phyloP scores from a whole-genome alignment of 1,140 invertebrate species.

The Globodera ellingtonae region DNA sequence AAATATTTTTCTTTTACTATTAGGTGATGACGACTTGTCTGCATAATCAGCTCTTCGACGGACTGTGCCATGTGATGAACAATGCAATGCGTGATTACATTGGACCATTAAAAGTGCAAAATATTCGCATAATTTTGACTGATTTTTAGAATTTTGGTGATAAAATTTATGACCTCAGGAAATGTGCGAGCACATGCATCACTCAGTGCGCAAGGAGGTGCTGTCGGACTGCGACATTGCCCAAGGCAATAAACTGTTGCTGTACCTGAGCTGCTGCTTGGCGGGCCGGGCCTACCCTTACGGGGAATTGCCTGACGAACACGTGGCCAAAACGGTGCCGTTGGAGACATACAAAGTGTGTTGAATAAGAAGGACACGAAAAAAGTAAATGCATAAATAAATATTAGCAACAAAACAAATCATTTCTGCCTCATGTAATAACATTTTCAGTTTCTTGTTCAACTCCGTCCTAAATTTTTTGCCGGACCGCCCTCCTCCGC shows the following conservation, averaged over 20 bases:
- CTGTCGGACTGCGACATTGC: slow-evolving; percentile 64
- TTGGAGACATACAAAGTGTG: slow-evolving; percentile 72
- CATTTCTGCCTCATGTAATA: too few relatives aligned
- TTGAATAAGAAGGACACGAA: too few relatives aligned
- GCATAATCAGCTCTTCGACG: slow-evolving; percentile 79
- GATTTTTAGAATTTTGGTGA: slow-evolving; percentile 8
- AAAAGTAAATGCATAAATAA: slow-evolving; percentile 61
- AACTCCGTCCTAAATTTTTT: slow-evolving; percentile 35
- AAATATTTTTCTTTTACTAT: slow-evolving; percentile 32
- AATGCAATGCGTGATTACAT: slow-evolving; percentile 81
- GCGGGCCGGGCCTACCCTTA: slow-evolving; percentile 85
- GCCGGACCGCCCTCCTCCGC: slow-evolving; percentile 31
- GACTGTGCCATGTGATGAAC: slow-evolving; percentile 85
- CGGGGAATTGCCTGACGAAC: slow-evolving; percentile 78
- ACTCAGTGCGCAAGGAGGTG: slow-evolving; percentile 63
- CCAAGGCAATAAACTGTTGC: slow-evolving; percentile 84
- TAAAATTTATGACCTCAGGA: slow-evolving; percentile 49
- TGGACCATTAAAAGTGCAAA: slow-evolving; percentile 79
- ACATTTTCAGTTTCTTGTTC: slow-evolving; percentile 34
- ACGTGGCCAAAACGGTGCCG: slow-evolving; percentile 73
- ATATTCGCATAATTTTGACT: slow-evolving; percentile 54
- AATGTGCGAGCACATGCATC: slow-evolving; percentile 55
- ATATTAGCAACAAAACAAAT: slow-evolving; percentile 59
- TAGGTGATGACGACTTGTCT: slow-evolving; percentile 78
- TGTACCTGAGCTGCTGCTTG: slow-evolving; percentile 88